A percentile compares a stretch with the other conserved stretches of the same genome.
Evolutionary conservation across 1,140 invertebrate genomes (phyloP).

Genomic region (Saccostrea echinata): DNA sequence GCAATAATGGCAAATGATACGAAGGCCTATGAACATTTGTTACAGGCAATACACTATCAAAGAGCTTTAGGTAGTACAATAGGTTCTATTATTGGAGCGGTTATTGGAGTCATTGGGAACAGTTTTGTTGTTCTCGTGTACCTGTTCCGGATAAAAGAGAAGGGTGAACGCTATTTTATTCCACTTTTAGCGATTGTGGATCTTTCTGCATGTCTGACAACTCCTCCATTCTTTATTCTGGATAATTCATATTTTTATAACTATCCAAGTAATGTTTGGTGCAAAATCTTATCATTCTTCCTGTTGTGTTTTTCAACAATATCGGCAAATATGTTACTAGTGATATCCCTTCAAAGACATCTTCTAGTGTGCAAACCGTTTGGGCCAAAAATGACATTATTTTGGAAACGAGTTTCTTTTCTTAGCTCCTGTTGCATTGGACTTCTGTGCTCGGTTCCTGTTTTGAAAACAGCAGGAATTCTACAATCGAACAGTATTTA

Average conservation of each 20-base stretch:
- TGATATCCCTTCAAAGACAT: not conserved
- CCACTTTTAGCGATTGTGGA: not conserved
- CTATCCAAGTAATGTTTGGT: not conserved
- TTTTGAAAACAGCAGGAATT: not conserved
- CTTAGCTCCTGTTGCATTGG: not conserved
- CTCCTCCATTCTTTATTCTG: not conserved
- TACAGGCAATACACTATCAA: too few relatives aligned
- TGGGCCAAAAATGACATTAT: not conserved
- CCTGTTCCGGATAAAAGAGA: not conserved
- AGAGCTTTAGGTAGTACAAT: not conserved
- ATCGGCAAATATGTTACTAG: not conserved
- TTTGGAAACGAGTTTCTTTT: not conserved
- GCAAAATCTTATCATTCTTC: not conserved
- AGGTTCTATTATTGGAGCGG: not conserved
- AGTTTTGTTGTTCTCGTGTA: not conserved
- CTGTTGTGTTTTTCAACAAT: not conserved
- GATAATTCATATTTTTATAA: not conserved
- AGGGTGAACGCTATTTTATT: not conserved
- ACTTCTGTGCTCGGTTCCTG: not conserved
- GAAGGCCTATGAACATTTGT: too few relatives aligned
- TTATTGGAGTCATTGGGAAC: constrained; percentile 4
- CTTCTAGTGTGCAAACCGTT: not conserved
- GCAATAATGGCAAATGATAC: too few relatives aligned
- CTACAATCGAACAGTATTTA: not conserved
- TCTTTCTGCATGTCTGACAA: not conserved